Base-by-base conservation (phyloP, 37 sponge, comb jelly and placozoan species). In the Lycopodina hypogea region DNA sequence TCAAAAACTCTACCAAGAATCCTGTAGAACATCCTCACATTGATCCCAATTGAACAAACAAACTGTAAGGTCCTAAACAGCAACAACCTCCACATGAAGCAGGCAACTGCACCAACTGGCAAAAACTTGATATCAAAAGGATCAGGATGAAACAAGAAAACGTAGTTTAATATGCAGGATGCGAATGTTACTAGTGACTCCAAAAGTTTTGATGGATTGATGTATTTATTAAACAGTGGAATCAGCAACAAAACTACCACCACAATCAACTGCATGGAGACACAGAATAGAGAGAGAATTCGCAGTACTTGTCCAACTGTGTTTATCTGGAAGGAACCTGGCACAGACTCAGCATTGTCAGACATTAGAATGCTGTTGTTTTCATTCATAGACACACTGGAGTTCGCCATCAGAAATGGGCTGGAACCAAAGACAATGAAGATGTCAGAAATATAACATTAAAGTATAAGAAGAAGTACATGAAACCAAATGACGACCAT, bases 21-120 rank as follows among this genome's bases (percentile, higher is more conserved):
- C 12, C 68, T 81, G 17, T 85, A 37, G 52, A 96, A 83, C 96
- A 96, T 96, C 14, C 63, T 77, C 22, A 90, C 83, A 61, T 93
- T 90, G 56, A 85, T 63, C 14, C 95, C 96, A 75, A 92, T 76
- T 18, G 83, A 9, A 32, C 75, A 81, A 80, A 86, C 90, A 23
- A 68, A 74, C 52, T 84, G 67, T 12, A 93, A n/a, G 42, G 58
- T 30, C 29, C 90, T 48, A 17, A 84, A 48, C 4, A 93, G 57
- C 0, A 75, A 40, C 19, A 96, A 57, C 96, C 96, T 93, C 19
- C 74, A 41, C 33, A 89, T 78, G 67, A 90, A 87, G 26, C 84
- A 42, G 17, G 86, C 94, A 30, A 84, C 50, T 35, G 91, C 86
- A 26, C 89, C 96, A 15, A 77, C 68, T 15, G 83, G 63, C 90